Conservation (phyloP, 2,113 vertebrate species). For the Elephantulus edwardii region DNA sequence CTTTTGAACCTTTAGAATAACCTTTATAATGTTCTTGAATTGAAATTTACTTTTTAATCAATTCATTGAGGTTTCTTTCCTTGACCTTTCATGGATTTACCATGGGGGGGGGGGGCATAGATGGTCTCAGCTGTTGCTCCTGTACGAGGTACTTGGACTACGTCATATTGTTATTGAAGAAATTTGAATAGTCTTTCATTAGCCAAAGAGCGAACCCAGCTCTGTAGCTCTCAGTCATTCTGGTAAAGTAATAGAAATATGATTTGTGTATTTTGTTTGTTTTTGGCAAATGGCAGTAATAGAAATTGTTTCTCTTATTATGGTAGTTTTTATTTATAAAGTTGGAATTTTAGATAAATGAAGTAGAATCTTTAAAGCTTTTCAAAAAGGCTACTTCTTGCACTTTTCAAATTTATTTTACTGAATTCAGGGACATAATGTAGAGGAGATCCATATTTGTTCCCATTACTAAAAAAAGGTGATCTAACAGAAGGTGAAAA, state of each 20-base stretch:
- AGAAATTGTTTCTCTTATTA: not conserved
- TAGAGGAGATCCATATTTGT: too few species aligned
- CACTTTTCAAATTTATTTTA: not conserved
- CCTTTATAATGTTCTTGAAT: not conserved
- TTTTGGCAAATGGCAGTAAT: not conserved
- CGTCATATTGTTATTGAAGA: not conserved
- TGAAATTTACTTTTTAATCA: not conserved
- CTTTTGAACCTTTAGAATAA: not conserved
- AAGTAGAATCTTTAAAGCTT: not conserved
- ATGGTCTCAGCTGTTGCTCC: not conserved
- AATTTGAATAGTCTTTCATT: not conserved
- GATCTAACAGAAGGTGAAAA: too few species aligned
- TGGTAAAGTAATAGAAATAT: not conserved
- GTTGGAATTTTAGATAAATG: constrained; percentile 18
- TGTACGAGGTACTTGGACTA: not conserved
- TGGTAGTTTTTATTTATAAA: not conserved
- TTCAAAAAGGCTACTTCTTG: not conserved
- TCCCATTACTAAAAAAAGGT: too few species aligned
- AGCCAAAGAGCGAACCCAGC: not conserved
- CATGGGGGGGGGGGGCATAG: not conserved
- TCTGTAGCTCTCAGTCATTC: not conserved
- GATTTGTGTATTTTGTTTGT: not conserved
- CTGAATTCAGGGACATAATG: too few species aligned
- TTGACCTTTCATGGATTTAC: not conserved
- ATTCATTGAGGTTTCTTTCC: not conserved